phyloP scores from a whole-genome alignment of 37 sponge, comb jelly and placozoan species.

The Chondrilla cf. caribensis region DNA sequence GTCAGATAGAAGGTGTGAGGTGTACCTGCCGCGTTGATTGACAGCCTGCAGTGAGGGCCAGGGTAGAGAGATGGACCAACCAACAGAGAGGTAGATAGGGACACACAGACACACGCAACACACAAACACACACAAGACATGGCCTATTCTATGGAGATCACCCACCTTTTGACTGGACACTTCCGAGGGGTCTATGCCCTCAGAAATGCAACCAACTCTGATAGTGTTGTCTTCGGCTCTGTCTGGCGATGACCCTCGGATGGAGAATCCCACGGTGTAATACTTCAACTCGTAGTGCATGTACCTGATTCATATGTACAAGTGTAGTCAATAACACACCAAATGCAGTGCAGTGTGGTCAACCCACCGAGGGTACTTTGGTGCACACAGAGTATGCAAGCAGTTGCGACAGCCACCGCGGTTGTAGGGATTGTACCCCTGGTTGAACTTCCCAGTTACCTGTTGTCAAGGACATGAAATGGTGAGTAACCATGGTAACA shows the following conservation, averaged over 20 bases:
- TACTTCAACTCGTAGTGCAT: constrained; percentile 73
- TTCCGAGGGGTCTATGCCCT: constrained; percentile 21
- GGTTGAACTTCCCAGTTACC: constrained; percentile 89
- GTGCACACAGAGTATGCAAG: constrained; percentile 55
- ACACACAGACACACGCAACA: too few species aligned
- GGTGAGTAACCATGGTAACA: too few species aligned
- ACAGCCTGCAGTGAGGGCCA: background rate
- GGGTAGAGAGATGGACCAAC: background rate
- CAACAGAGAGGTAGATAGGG: too few species aligned
- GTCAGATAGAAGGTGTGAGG: background rate
- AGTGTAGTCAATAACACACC: background rate
- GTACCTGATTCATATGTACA: constrained; percentile 57
- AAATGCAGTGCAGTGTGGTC: too few species aligned
- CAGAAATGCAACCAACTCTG: constrained; percentile 23
- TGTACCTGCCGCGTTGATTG: background rate
- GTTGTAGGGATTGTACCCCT: constrained; percentile 77
- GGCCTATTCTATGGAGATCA: too few species aligned
- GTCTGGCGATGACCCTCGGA: background rate
- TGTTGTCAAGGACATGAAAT: constrained; percentile 16
- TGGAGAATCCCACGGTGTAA: background rate
- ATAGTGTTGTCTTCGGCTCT: constrained; percentile 4
- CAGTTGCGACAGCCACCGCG: constrained; percentile 75
- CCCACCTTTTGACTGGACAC: background rate
- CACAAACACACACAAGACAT: too few species aligned
- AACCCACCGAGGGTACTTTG: constrained; percentile 64